phyloP scores from a whole-genome alignment of 2,888 invertebrate genomes.

The Cheilosia scutellata region DNA sequence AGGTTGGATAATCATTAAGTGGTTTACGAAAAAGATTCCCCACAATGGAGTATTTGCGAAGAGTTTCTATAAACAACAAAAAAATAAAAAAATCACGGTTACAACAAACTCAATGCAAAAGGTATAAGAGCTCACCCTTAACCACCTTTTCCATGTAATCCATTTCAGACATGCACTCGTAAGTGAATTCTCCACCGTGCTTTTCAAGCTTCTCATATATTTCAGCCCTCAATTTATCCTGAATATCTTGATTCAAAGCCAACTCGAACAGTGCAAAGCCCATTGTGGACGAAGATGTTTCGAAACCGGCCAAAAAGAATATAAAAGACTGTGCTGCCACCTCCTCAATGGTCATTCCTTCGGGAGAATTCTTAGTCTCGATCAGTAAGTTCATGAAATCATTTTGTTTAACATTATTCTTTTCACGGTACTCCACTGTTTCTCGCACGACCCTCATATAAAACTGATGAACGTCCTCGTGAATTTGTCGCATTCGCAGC shows the following conservation, averaged over 20 bases:
- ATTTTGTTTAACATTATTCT: slow-evolving; percentile 84
- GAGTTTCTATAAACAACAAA: slow-evolving; percentile 83
- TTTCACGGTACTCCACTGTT: slow-evolving; percentile 84
- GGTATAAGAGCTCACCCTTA: slow-evolving; percentile 78
- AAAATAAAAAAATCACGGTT: neutral
- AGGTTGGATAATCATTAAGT: slow-evolving; percentile 84
- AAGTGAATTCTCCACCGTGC: slow-evolving; percentile 78
- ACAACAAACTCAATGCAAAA: neutral
- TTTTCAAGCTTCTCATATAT: slow-evolving; percentile 77
- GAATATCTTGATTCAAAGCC: slow-evolving; percentile 80
- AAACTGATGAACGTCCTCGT: slow-evolving; percentile 82
- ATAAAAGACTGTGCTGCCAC: slow-evolving; percentile 82
- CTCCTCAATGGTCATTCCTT: slow-evolving; percentile 78
- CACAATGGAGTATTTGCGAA: slow-evolving; percentile 86
- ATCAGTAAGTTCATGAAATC: slow-evolving; percentile 86
- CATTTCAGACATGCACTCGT: slow-evolving; percentile 81
- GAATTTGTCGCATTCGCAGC: slow-evolving; percentile 78
- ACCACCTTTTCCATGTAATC: slow-evolving; percentile 80
- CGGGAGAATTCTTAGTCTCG: slow-evolving; percentile 84
- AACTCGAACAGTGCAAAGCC: slow-evolving; percentile 84
- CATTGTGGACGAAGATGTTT: slow-evolving; percentile 87
- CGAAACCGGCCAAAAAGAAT: slow-evolving; percentile 85
- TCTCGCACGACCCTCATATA: slow-evolving; percentile 84
- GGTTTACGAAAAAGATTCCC: slow-evolving; percentile 84
- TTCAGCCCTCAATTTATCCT: slow-evolving; percentile 78